These are phyloP conservation scores for Coregonus sp. DNA, from an alignment of 2,797 vertebrate genomes.

Conservation along the genomic window DNA sequence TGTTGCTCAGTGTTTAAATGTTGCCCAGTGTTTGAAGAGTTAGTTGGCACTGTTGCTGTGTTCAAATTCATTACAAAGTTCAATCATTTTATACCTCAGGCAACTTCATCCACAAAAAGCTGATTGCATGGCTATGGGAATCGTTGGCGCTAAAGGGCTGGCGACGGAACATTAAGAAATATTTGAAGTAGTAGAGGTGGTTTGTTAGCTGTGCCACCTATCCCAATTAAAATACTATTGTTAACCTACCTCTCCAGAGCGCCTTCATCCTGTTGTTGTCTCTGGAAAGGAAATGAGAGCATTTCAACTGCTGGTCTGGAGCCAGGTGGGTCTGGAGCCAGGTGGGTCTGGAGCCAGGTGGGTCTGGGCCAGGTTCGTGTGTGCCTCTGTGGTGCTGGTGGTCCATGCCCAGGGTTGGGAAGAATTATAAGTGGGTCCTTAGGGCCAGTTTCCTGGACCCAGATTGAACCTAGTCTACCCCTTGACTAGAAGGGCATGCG, in stretches of 20 bases:
- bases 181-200: background rate
- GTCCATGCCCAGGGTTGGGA: background rate
- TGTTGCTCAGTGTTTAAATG: background rate
- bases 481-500: too few species aligned
- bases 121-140: slow-evolving; percentile 3
- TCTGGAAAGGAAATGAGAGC: background rate
- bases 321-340: background rate
- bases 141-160: too few species aligned
- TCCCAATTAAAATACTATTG: background rate
- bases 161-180: too few species aligned
- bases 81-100: background rate
- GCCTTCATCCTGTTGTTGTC: background rate
- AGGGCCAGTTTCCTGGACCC: background rate
- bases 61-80: background rate
- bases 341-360: background rate
- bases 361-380: background rate
- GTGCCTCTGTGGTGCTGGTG: background rate
- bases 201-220: background rate
- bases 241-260: background rate
- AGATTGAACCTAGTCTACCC: background rate
- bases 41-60: background rate
- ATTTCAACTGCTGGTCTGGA: background rate
- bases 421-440: background rate
- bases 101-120: background rate
- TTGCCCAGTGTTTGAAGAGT: background rate